Percentiles rank a stretch among this genome's conserved stretches.
These are phyloP conservation scores for Ophion slaviceki DNA, from an alignment of 2,888 invertebrate genomes.

Conservation along the genomic window DNA sequence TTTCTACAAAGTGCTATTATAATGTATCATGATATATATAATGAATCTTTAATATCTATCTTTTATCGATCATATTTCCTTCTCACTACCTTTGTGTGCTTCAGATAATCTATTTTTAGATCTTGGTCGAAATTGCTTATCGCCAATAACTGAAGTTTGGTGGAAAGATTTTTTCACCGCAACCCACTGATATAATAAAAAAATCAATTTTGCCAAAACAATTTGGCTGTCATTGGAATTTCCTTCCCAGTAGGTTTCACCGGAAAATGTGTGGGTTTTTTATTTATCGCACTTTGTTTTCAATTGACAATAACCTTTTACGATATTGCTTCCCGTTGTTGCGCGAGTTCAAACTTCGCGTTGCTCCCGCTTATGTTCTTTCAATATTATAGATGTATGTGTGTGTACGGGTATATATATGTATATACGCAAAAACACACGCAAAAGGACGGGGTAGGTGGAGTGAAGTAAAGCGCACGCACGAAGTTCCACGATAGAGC, in stretches of 20 bases:
- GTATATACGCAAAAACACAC: background rate
- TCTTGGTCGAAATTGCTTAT: too few relatives aligned
- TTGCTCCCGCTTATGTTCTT: background rate
- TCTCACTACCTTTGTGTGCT: too few relatives aligned
- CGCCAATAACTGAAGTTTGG: too few relatives aligned
- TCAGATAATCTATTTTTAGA: too few relatives aligned
- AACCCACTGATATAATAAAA: too few relatives aligned
- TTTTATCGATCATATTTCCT: too few relatives aligned
- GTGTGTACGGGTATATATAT: background rate
- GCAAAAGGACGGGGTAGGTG: background rate
- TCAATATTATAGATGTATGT: background rate
- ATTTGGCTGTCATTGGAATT: background rate
- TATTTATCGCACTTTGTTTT: background rate
- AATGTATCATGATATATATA: too few relatives aligned
- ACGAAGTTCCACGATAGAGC: conserved; percentile 9
- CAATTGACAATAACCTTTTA: background rate
- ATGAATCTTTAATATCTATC: too few relatives aligned
- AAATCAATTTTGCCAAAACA: too few relatives aligned
- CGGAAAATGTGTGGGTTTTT: background rate
- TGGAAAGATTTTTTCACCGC: too few relatives aligned
- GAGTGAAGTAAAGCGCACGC: conserved; percentile 34
- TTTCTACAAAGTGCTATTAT: too few relatives aligned
- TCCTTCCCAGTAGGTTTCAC: background rate
- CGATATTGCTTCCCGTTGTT: background rate
- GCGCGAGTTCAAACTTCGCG: background rate